A percentile compares a stretch with the other conserved stretches of the same genome.
phyloP scores from a whole-genome alignment of 2,888 invertebrate species.

The Euclidia mi region DNA sequence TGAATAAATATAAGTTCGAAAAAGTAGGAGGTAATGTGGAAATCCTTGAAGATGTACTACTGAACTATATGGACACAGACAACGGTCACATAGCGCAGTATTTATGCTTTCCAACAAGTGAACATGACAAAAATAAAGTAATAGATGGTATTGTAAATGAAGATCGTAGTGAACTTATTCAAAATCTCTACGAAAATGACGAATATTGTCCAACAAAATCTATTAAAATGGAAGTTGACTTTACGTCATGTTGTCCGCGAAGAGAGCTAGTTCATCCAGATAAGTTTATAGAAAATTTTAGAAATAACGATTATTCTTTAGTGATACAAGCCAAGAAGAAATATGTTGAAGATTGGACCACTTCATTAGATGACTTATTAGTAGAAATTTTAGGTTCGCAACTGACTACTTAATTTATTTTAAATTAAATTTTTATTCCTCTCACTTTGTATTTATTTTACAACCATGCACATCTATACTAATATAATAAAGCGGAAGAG shows the following conservation, averaged over 20 bases:
- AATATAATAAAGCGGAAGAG: too few relatives aligned
- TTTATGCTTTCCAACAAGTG: too few relatives aligned
- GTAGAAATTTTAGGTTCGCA: slow-evolving; percentile 43
- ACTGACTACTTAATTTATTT: too few relatives aligned
- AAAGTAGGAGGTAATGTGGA: slow-evolving; percentile 21
- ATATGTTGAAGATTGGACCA: slow-evolving; percentile 88
- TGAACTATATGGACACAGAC: too few relatives aligned
- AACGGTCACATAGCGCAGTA: too few relatives aligned
- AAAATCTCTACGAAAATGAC: slow-evolving; percentile 87
- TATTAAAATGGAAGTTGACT: slow-evolving; percentile 21
- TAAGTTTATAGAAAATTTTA: slow-evolving; percentile 61
- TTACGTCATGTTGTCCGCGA: not conserved
- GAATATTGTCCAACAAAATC: slow-evolving; percentile 44
- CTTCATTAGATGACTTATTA: slow-evolving; percentile 75
- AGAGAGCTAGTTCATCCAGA: slow-evolving; percentile 48
- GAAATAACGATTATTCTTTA: slow-evolving; percentile 84
- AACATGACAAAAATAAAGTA: slow-evolving; percentile 62
- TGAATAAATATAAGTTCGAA: slow-evolving; percentile 84
- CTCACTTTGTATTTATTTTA: too few relatives aligned
- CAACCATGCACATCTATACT: too few relatives aligned
- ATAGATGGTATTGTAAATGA: slow-evolving; percentile 90
- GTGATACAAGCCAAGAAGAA: slow-evolving; percentile 87
- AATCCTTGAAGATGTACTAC: too few relatives aligned
- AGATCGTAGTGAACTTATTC: slow-evolving; percentile 87
- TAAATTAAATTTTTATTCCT: too few relatives aligned